Evolutionary conservation across 2,113 vertebrate species (phyloP), one percentile per base, ranked within the genome.

Genomic region (Empidonax alnorum): DNA sequence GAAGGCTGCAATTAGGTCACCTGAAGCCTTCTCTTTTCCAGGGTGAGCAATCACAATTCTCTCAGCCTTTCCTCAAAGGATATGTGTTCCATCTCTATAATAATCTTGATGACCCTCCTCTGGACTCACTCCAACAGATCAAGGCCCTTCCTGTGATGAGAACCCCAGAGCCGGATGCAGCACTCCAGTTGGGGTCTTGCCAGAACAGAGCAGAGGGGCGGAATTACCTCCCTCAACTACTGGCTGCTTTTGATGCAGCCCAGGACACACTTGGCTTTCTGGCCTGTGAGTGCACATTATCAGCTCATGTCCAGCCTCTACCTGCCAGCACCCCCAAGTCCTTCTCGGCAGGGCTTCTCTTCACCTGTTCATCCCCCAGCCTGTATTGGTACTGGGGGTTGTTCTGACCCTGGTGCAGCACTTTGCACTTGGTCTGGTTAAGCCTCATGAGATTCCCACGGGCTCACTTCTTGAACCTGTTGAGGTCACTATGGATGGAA

Each of bases 351-450:
- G 1, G 28, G 33, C 55, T 87, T 39, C 28, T 46, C 46, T 46
- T 0, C 0, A 28, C 46, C 39, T 47, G 5, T 10, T 10, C n/a
- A 41, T 21, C 4, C 20, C 2, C 10, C 49, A 63, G 41, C 13
- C 30, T 65, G 16, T 35, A 19, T 0, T n/a, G 56, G 6, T 25
- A 30, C 5, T 21, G 16, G 23, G 18, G 28, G 1, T 24, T 55
- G 24, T 4, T 24, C 24, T 6, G 6, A 3, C 4, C 30, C 49
- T 30, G 11, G 5, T 30, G 8, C 30, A 65, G 58, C 17, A 56
- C 35, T 9, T 56, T 30, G 20, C 3, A 3, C 16, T 21, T 49
- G 24, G 13, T 63, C 30, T 41, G 39, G 20, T 22, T 35, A 10
- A 56, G 21, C 5, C 13, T 9, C 16, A 30, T 8, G 9, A 13